Base-by-base conservation (phyloP, 2,113 vertebrate species). In the Notarius quadriscutis region DNA sequence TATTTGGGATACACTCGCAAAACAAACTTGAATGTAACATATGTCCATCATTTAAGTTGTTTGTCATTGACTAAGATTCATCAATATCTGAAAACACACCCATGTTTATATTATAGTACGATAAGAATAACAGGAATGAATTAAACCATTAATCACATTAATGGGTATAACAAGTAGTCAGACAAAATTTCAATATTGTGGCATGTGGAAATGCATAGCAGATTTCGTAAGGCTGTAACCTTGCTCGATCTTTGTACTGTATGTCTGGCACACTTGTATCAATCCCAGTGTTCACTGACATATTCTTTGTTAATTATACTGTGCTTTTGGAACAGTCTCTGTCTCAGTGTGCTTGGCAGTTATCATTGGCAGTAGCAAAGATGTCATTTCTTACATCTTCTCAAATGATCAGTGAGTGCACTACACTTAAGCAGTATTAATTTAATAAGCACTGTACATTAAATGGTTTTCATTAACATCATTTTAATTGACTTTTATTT, bases 381-480 rank as follows among this genome's bases (percentile, higher is more conserved):
- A 95, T 0, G 89, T 96, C 20, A 93, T 97, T 83, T 93, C 95
- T 77, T 97, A 95, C 75, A 60, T 97, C 86, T 97, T 98, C 88
- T 96, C 96, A 87, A 92, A 91, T 27, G 97, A 98, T 91, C 94
- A 93, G 97, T 98, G 84, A 93, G 97, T 96, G 77, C 20, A 62
- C 20, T 7, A 83, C 17, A 55, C 3, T 3, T 20, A 20, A 62
- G 51, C 48, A 77, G 25, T 77, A 25, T 77, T 51, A 77, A 77
- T 77, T 51, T 53, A 51, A 48, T 14, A 53, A 51, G 5, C 74
- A 77, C 50, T 77, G 22, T 77, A 14, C 6, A 77, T 25, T 14
- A 7, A 51, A 53, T 77, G 10, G 11, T 5, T 51, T 63, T 74
- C 48, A 74, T 48, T 10, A 20, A 1, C n/a, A 6, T 79, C 14